Conservation (phyloP, 2,797 vertebrate species). For the Falco berigora region DNA sequence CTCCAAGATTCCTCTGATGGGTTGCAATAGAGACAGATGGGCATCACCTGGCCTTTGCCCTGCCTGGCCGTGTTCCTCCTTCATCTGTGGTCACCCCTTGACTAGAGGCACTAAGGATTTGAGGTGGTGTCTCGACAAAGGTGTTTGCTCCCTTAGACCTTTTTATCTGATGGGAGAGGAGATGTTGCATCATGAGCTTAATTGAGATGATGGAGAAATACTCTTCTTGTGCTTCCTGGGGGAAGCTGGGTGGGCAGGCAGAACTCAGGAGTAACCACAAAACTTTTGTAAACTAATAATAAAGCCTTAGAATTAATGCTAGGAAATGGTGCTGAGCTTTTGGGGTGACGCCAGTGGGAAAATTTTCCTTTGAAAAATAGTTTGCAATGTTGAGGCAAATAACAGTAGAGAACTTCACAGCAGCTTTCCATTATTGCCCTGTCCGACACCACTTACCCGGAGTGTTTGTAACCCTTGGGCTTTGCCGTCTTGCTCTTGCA, state of each 20-base stretch:
- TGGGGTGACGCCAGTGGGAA: background rate
- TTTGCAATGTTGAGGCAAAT: background rate
- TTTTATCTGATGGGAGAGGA: background rate
- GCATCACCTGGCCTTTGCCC: background rate
- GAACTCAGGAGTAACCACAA: background rate
- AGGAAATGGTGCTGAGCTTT: background rate
- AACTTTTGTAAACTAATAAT: background rate
- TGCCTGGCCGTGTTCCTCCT: background rate
- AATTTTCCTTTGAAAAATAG: background rate
- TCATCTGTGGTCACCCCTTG: background rate
- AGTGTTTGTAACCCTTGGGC: background rate
- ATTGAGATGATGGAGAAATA: background rate
- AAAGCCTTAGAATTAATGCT: background rate
- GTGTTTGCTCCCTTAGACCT: accelerated
- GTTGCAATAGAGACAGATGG: accelerated
- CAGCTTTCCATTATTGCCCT: background rate
- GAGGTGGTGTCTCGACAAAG: background rate
- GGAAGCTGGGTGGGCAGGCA: background rate
- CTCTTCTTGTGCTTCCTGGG: background rate
- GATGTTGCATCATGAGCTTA: background rate
- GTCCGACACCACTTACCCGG: background rate
- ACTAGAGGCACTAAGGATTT: accelerated
- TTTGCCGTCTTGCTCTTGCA: background rate
- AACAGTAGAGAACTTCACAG: background rate
- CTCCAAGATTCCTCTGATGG: background rate